Base-by-base conservation (phyloP, 2,113 vertebrate species). In the Butastur rufipennis region DNA sequence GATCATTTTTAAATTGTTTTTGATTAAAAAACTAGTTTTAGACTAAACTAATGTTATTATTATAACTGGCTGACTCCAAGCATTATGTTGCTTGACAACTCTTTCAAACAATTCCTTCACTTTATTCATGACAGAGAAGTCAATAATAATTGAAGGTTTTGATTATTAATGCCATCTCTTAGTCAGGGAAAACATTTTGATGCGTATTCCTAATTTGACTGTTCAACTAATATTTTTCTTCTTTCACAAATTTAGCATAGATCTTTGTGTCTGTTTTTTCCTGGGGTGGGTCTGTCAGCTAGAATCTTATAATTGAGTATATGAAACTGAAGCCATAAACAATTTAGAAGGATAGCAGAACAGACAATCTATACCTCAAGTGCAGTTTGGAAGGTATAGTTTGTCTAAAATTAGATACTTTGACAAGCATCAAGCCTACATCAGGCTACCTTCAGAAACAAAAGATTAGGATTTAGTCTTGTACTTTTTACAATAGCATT, bases 11-110 rank as follows among this genome's bases (percentile, higher is more conserved):
- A 85, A 83, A 94, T 72, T 78, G 59, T 42, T 95, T 95, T 96
- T 94, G 75, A 95, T 96, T 62, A 29, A 89, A 97, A 96, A 97
- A 95, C 23, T 97, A 90, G 96, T 92, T 97, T 96, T 86, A 95
- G 36, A 34, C 50, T 86, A 87, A 95, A 88, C 74, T 91, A 95
- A 78, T 59, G 43, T 58, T 82, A 72, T 88, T 96, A 65, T 96
- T 97, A 77, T 65, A 97, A 92, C 75, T 63, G 71, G 40, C 61
- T 95, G 92, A 85, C 36, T 97, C 23, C 40, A 95, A 84, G 82
- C 38, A 96, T 91, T 86, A 81, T 8, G 2, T 84, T 96, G 73
- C 86, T 95, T 96, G 93, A 96, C 75, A 95, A 92, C 32, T 74
- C 73, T 88, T 95, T 94, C 52, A 95, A 97, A 95, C 52, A 94